These are phyloP conservation scores for Naso thynnoides DNA, from an alignment of 2,797 vertebrate species.

Conservation along the genomic window DNA sequence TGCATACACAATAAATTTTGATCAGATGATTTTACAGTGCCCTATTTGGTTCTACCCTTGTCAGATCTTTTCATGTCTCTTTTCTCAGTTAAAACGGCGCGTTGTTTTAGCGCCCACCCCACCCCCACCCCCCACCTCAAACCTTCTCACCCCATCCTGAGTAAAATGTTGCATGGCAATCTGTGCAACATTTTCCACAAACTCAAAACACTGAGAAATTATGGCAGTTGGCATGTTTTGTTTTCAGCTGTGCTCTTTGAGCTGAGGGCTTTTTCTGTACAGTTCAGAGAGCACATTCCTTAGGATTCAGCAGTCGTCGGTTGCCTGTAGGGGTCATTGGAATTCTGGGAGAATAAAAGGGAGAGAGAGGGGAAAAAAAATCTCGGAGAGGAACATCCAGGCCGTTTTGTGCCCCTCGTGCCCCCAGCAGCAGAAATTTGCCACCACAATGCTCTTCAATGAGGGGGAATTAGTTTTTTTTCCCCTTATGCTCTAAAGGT, in stretches of 20 bases:
- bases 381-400: constrained; percentile 70
- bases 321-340: constrained; percentile 94
- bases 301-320: constrained; percentile 89
- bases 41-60: constrained; percentile 6
- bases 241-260: constrained; percentile 91
- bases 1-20: background rate
- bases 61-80: constrained; percentile 27
- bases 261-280: constrained; percentile 92
- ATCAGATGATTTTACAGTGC: background rate
- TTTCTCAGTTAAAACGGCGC: constrained; percentile 18
- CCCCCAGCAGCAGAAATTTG: constrained; percentile 55
- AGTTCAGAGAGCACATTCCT: constrained; percentile 98
- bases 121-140: background rate
- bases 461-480: constrained; percentile 41
- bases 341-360: constrained; percentile 85
- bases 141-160: constrained; percentile 36
- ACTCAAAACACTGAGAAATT: constrained; percentile 90
- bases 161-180: constrained; percentile 67
- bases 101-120: too few species aligned
- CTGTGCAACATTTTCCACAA: constrained; percentile 85
- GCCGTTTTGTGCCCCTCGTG: constrained; percentile 64
- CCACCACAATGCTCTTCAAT: constrained; percentile 38
- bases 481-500: constrained; percentile 29
- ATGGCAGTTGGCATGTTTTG: constrained; percentile 94
- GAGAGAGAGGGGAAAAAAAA: constrained; percentile 56